Evolutionary conservation across 2,113 vertebrate species (phyloP).

Genomic region (Clupea harengus): DNA sequence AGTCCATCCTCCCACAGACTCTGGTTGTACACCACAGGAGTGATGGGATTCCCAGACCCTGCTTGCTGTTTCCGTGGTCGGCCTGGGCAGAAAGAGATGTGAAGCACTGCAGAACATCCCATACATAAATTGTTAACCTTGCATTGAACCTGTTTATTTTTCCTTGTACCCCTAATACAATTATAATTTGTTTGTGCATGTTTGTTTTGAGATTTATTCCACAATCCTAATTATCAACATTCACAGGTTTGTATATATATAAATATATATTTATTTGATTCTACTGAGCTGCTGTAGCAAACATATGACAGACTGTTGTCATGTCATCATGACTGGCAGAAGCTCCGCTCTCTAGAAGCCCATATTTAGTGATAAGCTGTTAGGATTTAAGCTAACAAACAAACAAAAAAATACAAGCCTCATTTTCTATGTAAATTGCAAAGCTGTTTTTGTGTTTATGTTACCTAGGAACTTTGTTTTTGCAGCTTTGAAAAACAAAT

Average conservation of each 20-base stretch:
- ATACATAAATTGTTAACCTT: neutral
- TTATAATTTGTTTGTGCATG: slow-evolving; percentile 5
- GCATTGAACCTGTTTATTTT: neutral
- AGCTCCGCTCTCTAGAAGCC: slow-evolving; percentile 18
- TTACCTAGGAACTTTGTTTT: slow-evolving; percentile 32
- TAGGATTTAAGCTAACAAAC: slow-evolving; percentile 12
- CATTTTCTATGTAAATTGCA: slow-evolving; percentile 42
- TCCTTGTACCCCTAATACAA: neutral
- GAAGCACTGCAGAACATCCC: neutral
- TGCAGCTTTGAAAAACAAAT: slow-evolving; percentile 17
- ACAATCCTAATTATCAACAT: slow-evolving; percentile 17
- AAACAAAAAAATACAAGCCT: slow-evolving; percentile 22
- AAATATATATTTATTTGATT: slow-evolving; percentile 1
- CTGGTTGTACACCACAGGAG: neutral
- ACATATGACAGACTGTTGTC: slow-evolving; percentile 2
- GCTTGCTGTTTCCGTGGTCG: neutral
- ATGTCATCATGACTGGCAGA: slow-evolving; percentile 34
- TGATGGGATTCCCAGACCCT: neutral
- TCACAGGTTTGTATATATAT: neutral
- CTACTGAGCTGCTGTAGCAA: neutral
- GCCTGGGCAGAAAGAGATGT: neutral
- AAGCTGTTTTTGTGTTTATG: slow-evolving; percentile 24
- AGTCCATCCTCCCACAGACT: neutral
- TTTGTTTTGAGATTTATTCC: slow-evolving; percentile 17
- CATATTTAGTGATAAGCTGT: slow-evolving; percentile 32